phyloP scores from a whole-genome alignment of 2,113 vertebrate genomes.

The Prolemur simus region DNA sequence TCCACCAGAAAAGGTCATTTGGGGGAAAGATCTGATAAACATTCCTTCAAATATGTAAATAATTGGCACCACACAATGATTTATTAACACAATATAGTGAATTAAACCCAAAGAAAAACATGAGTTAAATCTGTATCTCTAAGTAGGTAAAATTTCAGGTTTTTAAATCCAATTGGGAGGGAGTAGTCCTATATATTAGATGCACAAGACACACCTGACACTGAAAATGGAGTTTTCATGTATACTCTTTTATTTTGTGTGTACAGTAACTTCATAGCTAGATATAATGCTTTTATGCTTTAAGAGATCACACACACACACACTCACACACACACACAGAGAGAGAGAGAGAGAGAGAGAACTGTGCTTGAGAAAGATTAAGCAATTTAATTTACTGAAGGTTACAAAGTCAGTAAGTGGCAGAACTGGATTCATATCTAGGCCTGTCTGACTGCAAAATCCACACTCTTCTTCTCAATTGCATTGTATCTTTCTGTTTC shows the following conservation, averaged over 20 bases:
- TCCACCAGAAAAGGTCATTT: background rate
- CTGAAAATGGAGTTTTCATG: background rate
- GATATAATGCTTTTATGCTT: background rate
- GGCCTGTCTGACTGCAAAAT: background rate
- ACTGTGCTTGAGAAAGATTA: background rate
- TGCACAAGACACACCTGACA: background rate
- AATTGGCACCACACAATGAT: background rate
- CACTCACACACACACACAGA: no score
- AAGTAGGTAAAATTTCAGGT: background rate
- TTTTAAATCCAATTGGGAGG: background rate
- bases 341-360: background rate
- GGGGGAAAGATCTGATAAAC: background rate
- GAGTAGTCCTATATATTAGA: background rate
- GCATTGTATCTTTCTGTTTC: background rate
- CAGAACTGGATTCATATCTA: background rate
- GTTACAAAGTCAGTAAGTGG: background rate
- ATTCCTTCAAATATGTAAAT: background rate
- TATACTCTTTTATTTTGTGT: background rate
- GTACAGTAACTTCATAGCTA: background rate
- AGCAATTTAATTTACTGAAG: constrained; percentile 27
- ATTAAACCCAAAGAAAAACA: background rate
- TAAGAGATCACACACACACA: no score
- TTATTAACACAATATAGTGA: background rate
- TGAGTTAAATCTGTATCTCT: background rate
- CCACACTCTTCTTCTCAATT: background rate